Percentiles rank a stretch among this genome's conserved stretches.
These are phyloP conservation scores for Ryuthela nishihirai DNA, from an alignment of 2,888 invertebrate genomes.

Conservation along the genomic window DNA sequence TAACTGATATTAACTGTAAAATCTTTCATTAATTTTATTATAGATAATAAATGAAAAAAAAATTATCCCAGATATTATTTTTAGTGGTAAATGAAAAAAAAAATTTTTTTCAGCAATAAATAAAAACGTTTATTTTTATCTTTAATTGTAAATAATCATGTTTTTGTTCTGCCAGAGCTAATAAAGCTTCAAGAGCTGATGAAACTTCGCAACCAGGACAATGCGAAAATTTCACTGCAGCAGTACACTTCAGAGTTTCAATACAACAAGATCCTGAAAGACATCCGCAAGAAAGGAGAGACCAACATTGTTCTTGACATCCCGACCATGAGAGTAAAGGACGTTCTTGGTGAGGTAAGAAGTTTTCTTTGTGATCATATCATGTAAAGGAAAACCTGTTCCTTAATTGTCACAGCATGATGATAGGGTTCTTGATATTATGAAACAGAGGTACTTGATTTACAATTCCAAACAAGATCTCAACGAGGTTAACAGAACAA, in stretches of 20 bases:
- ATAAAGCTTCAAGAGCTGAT: constrained; percentile 33
- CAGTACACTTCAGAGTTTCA: constrained; percentile 30
- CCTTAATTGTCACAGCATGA: too few relatives aligned
- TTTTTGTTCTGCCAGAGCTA: constrained; percentile 8
- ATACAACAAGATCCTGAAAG: constrained; percentile 60
- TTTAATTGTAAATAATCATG: too few relatives aligned
- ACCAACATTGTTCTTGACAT: constrained; percentile 88
- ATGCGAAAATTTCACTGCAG: constrained; percentile 30
- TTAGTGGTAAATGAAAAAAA: background rate
- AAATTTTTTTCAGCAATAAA: background rate
- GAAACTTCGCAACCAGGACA: constrained; percentile 25
- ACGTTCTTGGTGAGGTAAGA: constrained; percentile 66
- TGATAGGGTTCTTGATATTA: too few relatives aligned
- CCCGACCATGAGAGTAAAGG: constrained; percentile 72
- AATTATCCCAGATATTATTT: background rate
- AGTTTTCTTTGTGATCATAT: too few relatives aligned
- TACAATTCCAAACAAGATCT: too few relatives aligned
- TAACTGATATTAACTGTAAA: too few relatives aligned
- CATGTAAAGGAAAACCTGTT: too few relatives aligned
- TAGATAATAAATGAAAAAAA: too few relatives aligned
- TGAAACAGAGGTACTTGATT: too few relatives aligned
- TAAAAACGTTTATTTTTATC: background rate
- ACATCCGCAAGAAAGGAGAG: constrained; percentile 86
- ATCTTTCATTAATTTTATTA: too few relatives aligned
- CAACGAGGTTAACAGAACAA: too few relatives aligned